phyloP scores from a whole-genome alignment of 2,113 vertebrate genomes.

The Lampris incognitus region DNA sequence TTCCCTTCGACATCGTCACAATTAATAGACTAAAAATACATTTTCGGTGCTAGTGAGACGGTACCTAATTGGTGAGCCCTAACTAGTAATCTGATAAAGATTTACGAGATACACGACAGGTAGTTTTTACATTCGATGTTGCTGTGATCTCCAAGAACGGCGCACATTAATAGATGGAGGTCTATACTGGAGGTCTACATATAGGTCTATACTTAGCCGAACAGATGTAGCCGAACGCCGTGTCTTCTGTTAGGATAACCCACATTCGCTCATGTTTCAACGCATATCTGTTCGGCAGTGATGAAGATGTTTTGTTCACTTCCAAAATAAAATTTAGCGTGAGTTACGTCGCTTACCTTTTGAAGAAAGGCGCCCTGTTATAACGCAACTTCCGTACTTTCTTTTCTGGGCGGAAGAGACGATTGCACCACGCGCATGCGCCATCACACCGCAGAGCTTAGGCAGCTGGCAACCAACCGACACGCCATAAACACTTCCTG shows the following conservation, averaged over 20 bases:
- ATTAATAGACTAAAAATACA: no score
- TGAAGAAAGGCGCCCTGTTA: conserved; percentile 42
- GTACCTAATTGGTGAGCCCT: no score
- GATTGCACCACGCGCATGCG: conserved; percentile 13
- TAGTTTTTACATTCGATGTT: no score
- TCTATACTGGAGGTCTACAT: no score
- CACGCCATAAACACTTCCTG: no score
- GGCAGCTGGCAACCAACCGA: not conserved
- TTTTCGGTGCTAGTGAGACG: no score
- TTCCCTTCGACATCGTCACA: no score
- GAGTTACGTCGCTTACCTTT: conserved; percentile 14
- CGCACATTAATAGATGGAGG: no score
- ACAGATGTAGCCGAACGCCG: not conserved
- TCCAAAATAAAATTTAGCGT: conserved; percentile 14
- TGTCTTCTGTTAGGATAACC: fast-evolving
- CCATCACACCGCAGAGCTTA: conserved; percentile 22
- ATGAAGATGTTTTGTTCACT: not conserved
- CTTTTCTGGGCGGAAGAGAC: conserved; percentile 30
- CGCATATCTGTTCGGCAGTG: not conserved
- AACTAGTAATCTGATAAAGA: no score
- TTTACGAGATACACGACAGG: no score
- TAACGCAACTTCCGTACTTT: conserved; percentile 40
- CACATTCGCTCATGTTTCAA: not conserved
- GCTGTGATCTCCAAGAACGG: no score
- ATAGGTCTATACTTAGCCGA: no score